Percentiles rank a stretch among this genome's conserved stretches.
Conservation (phyloP, 1,140 invertebrate genomes). For the Colletes latitarsis region DNA sequence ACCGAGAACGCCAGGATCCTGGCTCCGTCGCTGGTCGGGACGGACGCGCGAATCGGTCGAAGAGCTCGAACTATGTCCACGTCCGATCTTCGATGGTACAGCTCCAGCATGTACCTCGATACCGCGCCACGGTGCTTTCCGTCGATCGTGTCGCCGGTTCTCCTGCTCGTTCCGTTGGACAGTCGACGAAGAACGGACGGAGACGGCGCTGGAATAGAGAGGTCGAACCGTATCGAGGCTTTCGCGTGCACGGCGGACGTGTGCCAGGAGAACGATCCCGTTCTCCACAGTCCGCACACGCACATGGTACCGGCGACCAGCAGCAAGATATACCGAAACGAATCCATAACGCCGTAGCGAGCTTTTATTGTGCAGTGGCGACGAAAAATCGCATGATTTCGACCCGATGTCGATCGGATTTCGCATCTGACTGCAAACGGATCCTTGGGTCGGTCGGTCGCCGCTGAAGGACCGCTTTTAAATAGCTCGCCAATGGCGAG, state of each 20-base stretch:
- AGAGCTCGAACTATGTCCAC: constrained; percentile 74
- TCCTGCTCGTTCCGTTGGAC: constrained; percentile 40
- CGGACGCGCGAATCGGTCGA: constrained; percentile 71
- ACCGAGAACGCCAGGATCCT: constrained; percentile 72
- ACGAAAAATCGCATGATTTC: background rate
- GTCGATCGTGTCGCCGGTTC: constrained; percentile 31
- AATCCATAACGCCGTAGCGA: background rate
- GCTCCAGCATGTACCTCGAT: constrained; percentile 75
- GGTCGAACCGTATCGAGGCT: constrained; percentile 73
- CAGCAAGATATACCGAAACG: constrained; percentile 35
- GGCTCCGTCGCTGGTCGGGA: constrained; percentile 63
- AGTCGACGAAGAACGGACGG: constrained; percentile 11
- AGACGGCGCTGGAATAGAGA: constrained; percentile 69
- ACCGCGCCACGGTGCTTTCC: constrained; percentile 62
- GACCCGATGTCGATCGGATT: constrained; percentile 35
- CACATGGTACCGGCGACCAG: constrained; percentile 52
- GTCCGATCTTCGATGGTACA: constrained; percentile 73
- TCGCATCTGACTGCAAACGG: constrained; percentile 19
- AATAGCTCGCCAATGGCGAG: constrained; percentile 71
- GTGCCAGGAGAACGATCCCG: constrained; percentile 58
- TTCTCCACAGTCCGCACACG: constrained; percentile 70
- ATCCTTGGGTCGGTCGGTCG: constrained; percentile 42
- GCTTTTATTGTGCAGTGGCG: no score
- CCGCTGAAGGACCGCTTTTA: constrained; percentile 65
- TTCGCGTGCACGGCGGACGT: constrained; percentile 69